phyloP scores from a whole-genome alignment of 35 echinoderm and acorn worm species.

The Holothuria glaberrima region DNA sequence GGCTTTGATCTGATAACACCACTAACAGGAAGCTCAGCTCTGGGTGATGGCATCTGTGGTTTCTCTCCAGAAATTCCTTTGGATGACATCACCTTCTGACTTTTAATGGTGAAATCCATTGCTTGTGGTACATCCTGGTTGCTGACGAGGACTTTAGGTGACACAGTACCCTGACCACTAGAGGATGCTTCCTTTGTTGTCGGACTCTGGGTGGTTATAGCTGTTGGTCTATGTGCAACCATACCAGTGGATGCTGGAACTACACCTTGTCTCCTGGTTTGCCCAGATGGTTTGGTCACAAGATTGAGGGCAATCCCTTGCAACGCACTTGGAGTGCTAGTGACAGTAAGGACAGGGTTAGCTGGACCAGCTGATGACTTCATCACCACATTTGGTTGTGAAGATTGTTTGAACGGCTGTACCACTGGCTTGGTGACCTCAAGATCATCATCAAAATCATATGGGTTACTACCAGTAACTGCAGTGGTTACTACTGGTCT shows the following conservation, averaged over 20 bases:
- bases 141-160: too few relatives aligned
- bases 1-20: too few relatives aligned
- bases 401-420: background rate
- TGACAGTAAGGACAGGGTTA: background rate
- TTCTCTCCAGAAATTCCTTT: too few relatives aligned
- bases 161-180: too few relatives aligned
- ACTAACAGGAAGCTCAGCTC: too few relatives aligned
- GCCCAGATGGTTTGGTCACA: constrained; percentile 13
- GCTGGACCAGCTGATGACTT: background rate
- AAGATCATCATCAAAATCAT: constrained; percentile 40
- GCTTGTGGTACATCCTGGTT: too few relatives aligned
- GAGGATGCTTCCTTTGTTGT: too few relatives aligned
- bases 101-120: too few relatives aligned
- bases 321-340: background rate
- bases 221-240: too few relatives aligned
- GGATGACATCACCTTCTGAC: too few relatives aligned
- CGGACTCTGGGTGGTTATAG: too few relatives aligned
- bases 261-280: background rate
- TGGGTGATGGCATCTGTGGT: too few relatives aligned
- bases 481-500: background rate
- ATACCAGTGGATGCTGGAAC: background rate
- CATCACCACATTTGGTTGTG: background rate
- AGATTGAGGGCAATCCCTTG: constrained; percentile 35
- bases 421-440: background rate
- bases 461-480: background rate